Percentiles rank a stretch among this genome's conserved stretches.
These are phyloP conservation scores for Salmo trutta DNA, from an alignment of 2,797 vertebrate genomes.

Conservation along the genomic window DNA sequence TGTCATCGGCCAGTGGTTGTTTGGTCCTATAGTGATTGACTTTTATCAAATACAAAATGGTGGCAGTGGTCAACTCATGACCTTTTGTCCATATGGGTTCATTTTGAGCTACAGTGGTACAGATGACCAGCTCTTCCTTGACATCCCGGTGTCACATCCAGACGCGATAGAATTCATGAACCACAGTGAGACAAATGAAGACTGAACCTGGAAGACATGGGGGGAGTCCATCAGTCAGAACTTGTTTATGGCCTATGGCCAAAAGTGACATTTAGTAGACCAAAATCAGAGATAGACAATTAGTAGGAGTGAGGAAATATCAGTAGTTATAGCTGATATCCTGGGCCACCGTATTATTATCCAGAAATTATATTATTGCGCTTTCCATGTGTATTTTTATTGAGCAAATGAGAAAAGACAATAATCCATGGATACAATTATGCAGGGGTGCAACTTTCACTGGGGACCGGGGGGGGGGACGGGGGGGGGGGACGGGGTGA, in stretches of 20 bases:
- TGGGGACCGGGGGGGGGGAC: too few species aligned
- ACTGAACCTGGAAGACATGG: slow-evolving; percentile 80
- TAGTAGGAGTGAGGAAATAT: neutral
- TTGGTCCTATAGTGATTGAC: too few species aligned
- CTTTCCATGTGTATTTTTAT: neutral
- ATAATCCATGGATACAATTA: neutral
- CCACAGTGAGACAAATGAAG: slow-evolving; percentile 95
- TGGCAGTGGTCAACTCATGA: neutral
- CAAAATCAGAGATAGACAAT: neutral
- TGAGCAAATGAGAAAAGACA: neutral
- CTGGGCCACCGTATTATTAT: neutral
- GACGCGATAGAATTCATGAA: slow-evolving; percentile 93
- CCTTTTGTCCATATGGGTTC: neutral
- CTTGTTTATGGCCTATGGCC: neutral
- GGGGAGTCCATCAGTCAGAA: slow-evolving; percentile 30
- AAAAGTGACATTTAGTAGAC: neutral
- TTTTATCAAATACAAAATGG: neutral
- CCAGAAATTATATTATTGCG: neutral
- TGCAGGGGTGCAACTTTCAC: too few species aligned
- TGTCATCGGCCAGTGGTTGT: too few species aligned
- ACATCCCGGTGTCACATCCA: slow-evolving; percentile 79
- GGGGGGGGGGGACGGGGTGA: too few species aligned
- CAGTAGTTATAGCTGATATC: neutral
- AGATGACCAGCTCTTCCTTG: neutral
- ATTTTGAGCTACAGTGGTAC: neutral